Conservation (phyloP, 2,888 invertebrate genomes). For the Synanthedon andrenaeformis region DNA sequence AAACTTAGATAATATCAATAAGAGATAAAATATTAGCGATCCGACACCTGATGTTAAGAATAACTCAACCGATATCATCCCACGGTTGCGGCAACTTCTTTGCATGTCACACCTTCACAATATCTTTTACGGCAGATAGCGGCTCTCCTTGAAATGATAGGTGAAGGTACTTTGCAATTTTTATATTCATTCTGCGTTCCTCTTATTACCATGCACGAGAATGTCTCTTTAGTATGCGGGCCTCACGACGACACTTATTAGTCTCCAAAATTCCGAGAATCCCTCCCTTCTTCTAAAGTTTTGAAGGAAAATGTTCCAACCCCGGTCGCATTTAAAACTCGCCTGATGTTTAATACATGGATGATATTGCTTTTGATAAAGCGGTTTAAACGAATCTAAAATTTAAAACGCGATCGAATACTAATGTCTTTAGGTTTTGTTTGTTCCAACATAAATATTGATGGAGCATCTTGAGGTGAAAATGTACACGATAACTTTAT, state of each 20-base stretch:
- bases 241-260: slow-evolving; percentile 58
- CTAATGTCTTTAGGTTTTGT: slow-evolving; percentile 58
- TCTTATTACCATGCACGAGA: slow-evolving; percentile 55
- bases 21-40: no score
- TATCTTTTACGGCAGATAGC: background rate
- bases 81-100: background rate
- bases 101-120: background rate
- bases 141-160: slow-evolving; percentile 31
- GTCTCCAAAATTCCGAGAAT: slow-evolving; percentile 63
- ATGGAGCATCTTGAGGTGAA: slow-evolving; percentile 37
- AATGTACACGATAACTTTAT: slow-evolving; percentile 17
- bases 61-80: background rate
- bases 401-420: slow-evolving; percentile 65
- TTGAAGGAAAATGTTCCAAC: slow-evolving; percentile 42
- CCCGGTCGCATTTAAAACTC: slow-evolving; percentile 52
- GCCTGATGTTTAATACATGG: slow-evolving; percentile 65
- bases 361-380: slow-evolving; percentile 68
- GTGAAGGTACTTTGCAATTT: slow-evolving; percentile 38
- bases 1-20: no score
- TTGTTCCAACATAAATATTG: slow-evolving; percentile 59
- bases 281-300: slow-evolving; percentile 41
- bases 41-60: background rate
- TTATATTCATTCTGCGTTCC: slow-evolving; percentile 56
- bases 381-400: slow-evolving; percentile 65
- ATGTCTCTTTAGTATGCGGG: slow-evolving; percentile 62